Evolutionary conservation across 2,113 vertebrate species (phyloP), one percentile per base, ranked within the genome.

Genomic region (Hippocampus abdominalis): DNA sequence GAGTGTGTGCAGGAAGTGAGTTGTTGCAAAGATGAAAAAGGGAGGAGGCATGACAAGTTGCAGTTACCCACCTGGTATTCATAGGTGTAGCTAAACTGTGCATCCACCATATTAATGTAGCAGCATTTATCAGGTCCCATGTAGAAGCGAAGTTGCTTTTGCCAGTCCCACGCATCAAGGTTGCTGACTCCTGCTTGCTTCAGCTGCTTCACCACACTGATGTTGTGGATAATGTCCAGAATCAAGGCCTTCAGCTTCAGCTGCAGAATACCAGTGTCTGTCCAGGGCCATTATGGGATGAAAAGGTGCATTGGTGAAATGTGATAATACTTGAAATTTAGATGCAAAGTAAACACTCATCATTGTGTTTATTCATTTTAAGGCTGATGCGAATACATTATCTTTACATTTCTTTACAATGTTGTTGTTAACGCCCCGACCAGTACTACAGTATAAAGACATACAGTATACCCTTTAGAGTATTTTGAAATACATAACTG

Each of bases 191-290:
- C 93, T 42, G 90, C 91, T 73, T 94, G 89, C 67, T 86, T 92
- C 65, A 99, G 89, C 40, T 95, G 93, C 83, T 94, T 96, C 73
- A 98, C 94, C 69, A 97, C 93, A 79, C 95, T 94, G 81, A 98
- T 95, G 85, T 97, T 95, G 85, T 98, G 97, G 88, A 99, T 95
- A 53, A 96, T 93, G 78, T 98, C 96, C 84, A 99, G 94, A 85
- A 98, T 95, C 68, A 99, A 89, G 48, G 96, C 94, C 90, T 98
- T 99, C 73, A 98, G 93, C 79, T 98, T 98, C 78, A 96, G 86
- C 75, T 95, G 94, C 77, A 98, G 85, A 75, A 97, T 90, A 54
- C 89, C 92, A 4, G 92, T 91, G 74, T 96, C 96, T 97, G 65
- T 10, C 46, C 39, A 73, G 44, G 20, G 23, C 62, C 48, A 79